Conservation (phyloP, 2,888 invertebrate species). For the Trichogramma evanescens region DNA sequence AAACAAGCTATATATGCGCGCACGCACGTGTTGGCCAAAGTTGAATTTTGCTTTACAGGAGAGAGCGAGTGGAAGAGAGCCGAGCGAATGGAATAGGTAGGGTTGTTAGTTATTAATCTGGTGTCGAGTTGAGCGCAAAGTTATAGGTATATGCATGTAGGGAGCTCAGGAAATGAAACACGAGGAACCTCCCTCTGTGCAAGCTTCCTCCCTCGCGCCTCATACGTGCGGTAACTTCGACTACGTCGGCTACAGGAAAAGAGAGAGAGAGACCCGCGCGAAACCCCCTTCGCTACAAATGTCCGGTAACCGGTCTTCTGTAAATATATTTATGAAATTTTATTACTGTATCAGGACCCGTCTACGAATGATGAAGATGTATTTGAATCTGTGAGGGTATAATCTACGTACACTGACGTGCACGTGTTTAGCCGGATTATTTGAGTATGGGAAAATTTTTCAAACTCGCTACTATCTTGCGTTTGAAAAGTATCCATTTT, state of each 20-base stretch:
- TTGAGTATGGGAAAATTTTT: too few relatives aligned
- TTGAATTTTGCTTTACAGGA: too few relatives aligned
- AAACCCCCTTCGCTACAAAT: neutral
- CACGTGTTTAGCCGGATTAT: too few relatives aligned
- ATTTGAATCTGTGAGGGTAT: too few relatives aligned
- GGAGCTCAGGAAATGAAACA: slow-evolving; percentile 49
- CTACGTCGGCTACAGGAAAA: slow-evolving; percentile 18
- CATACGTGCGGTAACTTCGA: slow-evolving; percentile 20
- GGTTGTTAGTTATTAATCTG: slow-evolving; percentile 46
- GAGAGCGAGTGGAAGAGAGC: slow-evolving; percentile 34
- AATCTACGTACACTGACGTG: too few relatives aligned
- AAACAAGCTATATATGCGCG: slow-evolving; percentile 9
- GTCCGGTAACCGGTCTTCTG: too few relatives aligned
- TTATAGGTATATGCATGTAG: slow-evolving; percentile 35
- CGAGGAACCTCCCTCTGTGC: slow-evolving; percentile 35
- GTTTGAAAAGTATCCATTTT: too few relatives aligned
- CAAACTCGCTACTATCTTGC: too few relatives aligned
- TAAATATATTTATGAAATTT: too few relatives aligned
- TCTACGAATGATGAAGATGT: too few relatives aligned
- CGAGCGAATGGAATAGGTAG: slow-evolving; percentile 44
- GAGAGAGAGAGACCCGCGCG: slow-evolving; percentile 16
- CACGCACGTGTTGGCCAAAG: neutral
- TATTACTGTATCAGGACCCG: too few relatives aligned
- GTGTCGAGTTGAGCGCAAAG: slow-evolving; percentile 49
- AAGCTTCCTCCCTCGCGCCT: slow-evolving; percentile 24